Percentiles rank a stretch among this genome's conserved stretches.
These are phyloP conservation scores for Podiceps cristatus DNA, from an alignment of 2,113 vertebrate species.

Conservation along the genomic window DNA sequence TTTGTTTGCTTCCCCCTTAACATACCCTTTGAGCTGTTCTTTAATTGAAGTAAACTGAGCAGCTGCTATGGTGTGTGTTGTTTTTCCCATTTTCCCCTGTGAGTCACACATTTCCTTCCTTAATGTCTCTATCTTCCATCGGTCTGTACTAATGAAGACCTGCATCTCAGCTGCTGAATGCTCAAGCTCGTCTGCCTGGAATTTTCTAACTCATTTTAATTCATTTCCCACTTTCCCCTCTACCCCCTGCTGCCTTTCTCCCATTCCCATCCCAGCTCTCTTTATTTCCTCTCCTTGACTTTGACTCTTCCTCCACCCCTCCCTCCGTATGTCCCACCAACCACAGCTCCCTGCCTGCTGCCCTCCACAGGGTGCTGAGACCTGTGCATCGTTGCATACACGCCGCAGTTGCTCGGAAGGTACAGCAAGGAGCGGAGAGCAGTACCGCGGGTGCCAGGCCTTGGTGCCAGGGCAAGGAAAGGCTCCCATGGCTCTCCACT, in stretches of 20 bases:
- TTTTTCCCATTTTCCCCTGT: slow-evolving; percentile 73
- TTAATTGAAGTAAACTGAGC: slow-evolving; percentile 75
- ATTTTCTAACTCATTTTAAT: slow-evolving; percentile 54
- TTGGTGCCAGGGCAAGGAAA: neutral
- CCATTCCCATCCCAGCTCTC: neutral
- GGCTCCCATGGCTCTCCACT: neutral
- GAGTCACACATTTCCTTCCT: slow-evolving; percentile 76
- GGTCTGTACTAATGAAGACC: slow-evolving; percentile 75
- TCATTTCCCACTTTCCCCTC: slow-evolving; percentile 27
- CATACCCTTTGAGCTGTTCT: slow-evolving; percentile 76
- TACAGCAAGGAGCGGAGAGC: neutral
- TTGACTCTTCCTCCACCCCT: neutral
- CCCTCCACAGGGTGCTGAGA: neutral
- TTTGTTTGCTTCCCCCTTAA: slow-evolving; percentile 44
- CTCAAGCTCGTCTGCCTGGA: slow-evolving; percentile 44
- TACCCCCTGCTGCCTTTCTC: neutral
- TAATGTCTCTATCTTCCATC: slow-evolving; percentile 75
- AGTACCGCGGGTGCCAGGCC: rapidly evolving
- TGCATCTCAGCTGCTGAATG: slow-evolving; percentile 66
- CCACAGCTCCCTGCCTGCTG: neutral
- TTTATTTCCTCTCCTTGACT: neutral
- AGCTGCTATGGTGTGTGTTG: slow-evolving; percentile 74
- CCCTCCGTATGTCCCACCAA: rapidly evolving
- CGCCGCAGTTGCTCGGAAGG: neutral
- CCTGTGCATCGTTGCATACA: neutral